Base-by-base conservation (phyloP, 1,140 invertebrate genomes). In the Drosophila pandora region DNA sequence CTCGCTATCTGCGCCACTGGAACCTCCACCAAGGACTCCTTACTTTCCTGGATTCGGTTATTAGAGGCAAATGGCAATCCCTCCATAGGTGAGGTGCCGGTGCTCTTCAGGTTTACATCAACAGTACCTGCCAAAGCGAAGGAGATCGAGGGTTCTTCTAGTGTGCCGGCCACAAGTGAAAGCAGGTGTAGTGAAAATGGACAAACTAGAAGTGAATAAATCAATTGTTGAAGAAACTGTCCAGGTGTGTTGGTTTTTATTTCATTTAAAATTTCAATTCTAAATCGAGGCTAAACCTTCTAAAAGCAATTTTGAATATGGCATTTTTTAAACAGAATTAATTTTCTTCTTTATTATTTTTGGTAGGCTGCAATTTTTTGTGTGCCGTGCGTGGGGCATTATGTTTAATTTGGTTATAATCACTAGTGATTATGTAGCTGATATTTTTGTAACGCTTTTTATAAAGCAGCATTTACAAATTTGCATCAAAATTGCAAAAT, bases 31-130 rank as follows among this genome's bases (percentile, higher is more conserved):
- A 95, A 96, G 93, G 97, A 98, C 92, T 98, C 97, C 1, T 91
- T 99, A 2, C 90, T 98, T 17, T 97, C 97, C 0, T 99, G 98
- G 98, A 95, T 99, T 80, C 94, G 97, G 61, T 94, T 96, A 85
- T 91, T 99, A 47, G 95, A 98, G 92, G 93, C 94, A 62, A 91
- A 95, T 81, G 94, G 93, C 1, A 98, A 98, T 93, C 95, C 97
- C 0, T 90, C 92, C 21, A 91, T 99, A 52, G 93, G 93, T 60
- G 92, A 94, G 68, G 94, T 97, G 76, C 95, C 96, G n/a, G 93
- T 98, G 37, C 92, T 98, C 17, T 98, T 98, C 84, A 96, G 93
- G 57, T 92, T 94, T 25, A 87, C 90, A 49, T 93, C 93, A 9
- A 49, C 57, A 34, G 64, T 90, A 39, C 85, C 82, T 6, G 85